A percentile compares a stretch with the other conserved stretches of the same genome.
These are phyloP conservation scores for Latrodectus hesperus DNA, from an alignment of 2,888 invertebrate genomes.

Conservation along the genomic window DNA sequence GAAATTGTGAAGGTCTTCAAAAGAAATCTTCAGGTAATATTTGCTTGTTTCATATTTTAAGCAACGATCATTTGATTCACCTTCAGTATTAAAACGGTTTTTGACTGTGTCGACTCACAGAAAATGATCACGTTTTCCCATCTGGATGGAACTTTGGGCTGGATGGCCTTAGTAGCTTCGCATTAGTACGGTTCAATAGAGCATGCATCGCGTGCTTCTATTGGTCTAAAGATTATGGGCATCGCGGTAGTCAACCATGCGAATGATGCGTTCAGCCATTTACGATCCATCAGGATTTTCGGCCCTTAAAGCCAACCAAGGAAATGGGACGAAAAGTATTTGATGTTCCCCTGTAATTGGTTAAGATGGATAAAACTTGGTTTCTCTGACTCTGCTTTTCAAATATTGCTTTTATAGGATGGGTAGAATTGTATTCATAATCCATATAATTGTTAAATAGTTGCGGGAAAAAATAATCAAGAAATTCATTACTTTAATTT, in stretches of 20 bases:
- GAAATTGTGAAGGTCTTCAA: too few species aligned
- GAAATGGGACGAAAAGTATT: conserved; percentile 55
- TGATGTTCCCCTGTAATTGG: conserved; percentile 29
- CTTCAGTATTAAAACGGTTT: neutral
- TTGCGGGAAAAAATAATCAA: too few species aligned
- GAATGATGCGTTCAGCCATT: conserved; percentile 49
- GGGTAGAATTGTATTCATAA: too few species aligned
- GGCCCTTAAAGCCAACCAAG: conserved; percentile 35
- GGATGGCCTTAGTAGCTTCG: conserved; percentile 20
- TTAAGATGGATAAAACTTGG: neutral
- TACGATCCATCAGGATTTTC: conserved; percentile 59
- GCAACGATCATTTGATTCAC: neutral
- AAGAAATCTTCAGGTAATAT: too few species aligned
- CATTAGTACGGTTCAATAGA: conserved; percentile 39
- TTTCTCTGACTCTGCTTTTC: too few species aligned
- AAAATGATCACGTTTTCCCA: conserved; percentile 5
- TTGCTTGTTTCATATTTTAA: too few species aligned
- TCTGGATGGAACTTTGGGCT: neutral
- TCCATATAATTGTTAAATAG: too few species aligned
- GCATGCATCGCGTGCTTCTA: conserved; percentile 20
- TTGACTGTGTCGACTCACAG: neutral
- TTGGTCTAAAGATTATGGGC: conserved; percentile 51
- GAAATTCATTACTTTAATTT: too few species aligned
- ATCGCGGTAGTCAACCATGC: conserved; percentile 23
- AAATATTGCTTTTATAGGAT: too few species aligned